These are phyloP conservation scores for Fissipunctia ypsillon DNA, from an alignment of 2,888 invertebrate species.

Conservation along the genomic window DNA sequence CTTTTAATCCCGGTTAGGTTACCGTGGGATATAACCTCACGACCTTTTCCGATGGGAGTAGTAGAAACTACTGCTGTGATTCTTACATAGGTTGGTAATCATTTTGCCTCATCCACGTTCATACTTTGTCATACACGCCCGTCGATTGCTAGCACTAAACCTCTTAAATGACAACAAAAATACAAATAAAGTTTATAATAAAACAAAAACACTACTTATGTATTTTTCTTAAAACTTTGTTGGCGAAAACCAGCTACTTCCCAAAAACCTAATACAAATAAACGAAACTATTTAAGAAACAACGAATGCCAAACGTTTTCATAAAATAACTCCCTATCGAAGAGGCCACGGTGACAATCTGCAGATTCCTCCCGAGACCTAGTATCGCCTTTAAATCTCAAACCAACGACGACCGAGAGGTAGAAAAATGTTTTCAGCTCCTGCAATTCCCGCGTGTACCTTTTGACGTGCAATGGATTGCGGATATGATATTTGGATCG, in stretches of 20 bases:
- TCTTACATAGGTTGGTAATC: background rate
- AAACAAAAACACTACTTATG: constrained; percentile 6
- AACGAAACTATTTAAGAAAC: background rate
- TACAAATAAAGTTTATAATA: background rate
- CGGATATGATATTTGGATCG: constrained; percentile 64
- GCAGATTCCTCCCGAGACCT: constrained; percentile 66
- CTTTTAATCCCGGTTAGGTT: no score
- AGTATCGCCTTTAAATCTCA: constrained; percentile 66
- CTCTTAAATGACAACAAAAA: background rate
- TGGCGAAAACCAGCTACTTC: background rate
- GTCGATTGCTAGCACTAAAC: background rate
- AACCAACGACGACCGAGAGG: constrained; percentile 56
- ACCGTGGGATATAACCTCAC: no score
- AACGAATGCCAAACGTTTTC: constrained; percentile 58
- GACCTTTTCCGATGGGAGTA: background rate
- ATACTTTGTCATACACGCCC: no score
- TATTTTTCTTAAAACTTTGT: background rate
- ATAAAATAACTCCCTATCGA: constrained; percentile 69
- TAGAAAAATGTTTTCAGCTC: constrained; percentile 67
- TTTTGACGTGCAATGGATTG: constrained; percentile 73
- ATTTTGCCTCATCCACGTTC: background rate
- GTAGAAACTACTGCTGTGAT: background rate
- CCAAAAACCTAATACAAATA: constrained; percentile 4
- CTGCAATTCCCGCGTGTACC: constrained; percentile 69
- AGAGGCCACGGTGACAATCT: constrained; percentile 65